Base-by-base conservation (phyloP, 2,797 vertebrate genomes). In the Nyctalus aviator region DNA sequence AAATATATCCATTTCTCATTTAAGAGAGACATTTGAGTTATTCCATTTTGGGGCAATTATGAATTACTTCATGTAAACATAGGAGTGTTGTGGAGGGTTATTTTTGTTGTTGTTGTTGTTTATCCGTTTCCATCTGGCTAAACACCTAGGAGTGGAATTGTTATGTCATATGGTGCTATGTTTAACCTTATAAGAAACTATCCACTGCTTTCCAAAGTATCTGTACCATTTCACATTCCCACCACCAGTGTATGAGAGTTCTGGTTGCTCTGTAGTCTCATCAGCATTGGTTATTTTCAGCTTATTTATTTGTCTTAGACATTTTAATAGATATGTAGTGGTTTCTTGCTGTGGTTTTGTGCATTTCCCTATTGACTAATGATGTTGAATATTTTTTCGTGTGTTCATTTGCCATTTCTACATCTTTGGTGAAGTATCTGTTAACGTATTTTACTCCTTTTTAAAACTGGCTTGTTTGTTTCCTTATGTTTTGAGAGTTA, bases 401-500 rank as follows among this genome's bases (percentile, higher is more conserved):
- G 21, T 76, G 27, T 41, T 91, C 23, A n/a, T 55, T 30, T 83
- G 71, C 72, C 48, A 59, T 41, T 12, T 37, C 3, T 77, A 0
- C 37, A n/a, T 77, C 59, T 82, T 75, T 69, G 77, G 15, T 59
- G 18, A 86, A 62, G 17, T 75, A 57, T 79, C 32, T 57, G n/a
- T 59, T 76, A 41, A 86, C n/a, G 50, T 68, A 48, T 37, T 79
- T 46, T 66, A 73, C 25, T 76, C n/a, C 25, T 57, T 88, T 82
- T 91, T 17, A 62, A 91, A 90, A n/a, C 18, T 27, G 32, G 4
- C 4, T 59, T 53, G 4, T 66, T 77, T 76, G 10, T 90, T 91
- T 79, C 50, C 59, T 68, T 85, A 55, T 15, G 8, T 87, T 75
- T 59, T 94, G 37, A 82, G 77, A 84, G 27, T 68, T 92, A 17